Evolutionary conservation across 2,113 vertebrate species (phyloP), one percentile per base, ranked within the genome.

Genomic region (Pandion haliaetus): DNA sequence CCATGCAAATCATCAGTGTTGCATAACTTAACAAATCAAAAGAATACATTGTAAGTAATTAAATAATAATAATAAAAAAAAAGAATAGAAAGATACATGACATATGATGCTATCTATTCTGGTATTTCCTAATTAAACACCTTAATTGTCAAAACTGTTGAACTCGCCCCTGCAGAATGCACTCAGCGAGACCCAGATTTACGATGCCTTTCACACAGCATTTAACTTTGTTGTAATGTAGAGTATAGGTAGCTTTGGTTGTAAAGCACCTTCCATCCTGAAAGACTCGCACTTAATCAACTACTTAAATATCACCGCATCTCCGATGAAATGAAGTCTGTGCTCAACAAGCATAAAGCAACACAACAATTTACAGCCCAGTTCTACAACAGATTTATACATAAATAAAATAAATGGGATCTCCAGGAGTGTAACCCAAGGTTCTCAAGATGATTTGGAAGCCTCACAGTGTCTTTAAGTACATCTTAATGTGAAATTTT

Each of bases 1-100:
- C 5, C 5, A 0, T 1, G 4, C 38, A 23, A 42, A 10, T 10
- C 36, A 31, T 2, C 45, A 8, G 2, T 2, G 0, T 1, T 24
- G 40, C 19, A 7, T 5, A 84, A 29, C 38, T 49, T 24, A n/a
- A 21, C 14, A 4, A 10, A 29, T 25, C 18, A 7, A 45, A 73
- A 25, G 2, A 49, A 55, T 4, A 23, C 12, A 4, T 6, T 9
- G 20, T 11, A 38, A 73, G 9, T 2, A 26, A 36, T 20, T 17
- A 21, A 42, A 52, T 19, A 42, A n/a, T n/a, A n/a, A n/a, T n/a
- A n/a, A n/a, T n/a, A n/a, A n/a, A 45, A 25, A 12, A 36, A 47
- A 32, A 69, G 3, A 79, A 6, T 6, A 49, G 15, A 42, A 24
- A 45, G 10, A 23, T 3, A 18, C 5, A 2, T 3, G 10, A 14